Evolutionary conservation across 2,888 invertebrate genomes (phyloP), one percentile per base, ranked within the genome.

Genomic region (Aelia acuminata): DNA sequence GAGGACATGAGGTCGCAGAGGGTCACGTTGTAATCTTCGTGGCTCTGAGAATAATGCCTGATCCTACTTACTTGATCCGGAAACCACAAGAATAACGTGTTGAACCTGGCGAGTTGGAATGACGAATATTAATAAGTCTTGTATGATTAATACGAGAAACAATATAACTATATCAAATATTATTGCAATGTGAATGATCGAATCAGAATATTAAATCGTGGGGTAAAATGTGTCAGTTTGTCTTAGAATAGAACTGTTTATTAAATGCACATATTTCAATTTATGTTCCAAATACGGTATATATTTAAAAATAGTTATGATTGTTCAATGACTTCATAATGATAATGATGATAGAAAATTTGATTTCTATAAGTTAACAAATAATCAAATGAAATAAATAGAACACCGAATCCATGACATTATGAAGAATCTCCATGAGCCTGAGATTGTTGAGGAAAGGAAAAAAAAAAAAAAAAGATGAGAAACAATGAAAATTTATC

Each of bases 1-100:
- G 53, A 39, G 26, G 85, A n/a, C 53, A 85, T 85, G 49, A 87
- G 47, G 13, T 87, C 48, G 57, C 85, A 85, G 49, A 85, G 85
- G 22, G 85, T 85, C 2, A 53, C 85, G 13, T 53, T 50, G 57
- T 85, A 85, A n/a, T 39, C 57, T 0, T n/a, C 50, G 20, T 57
- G 20, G 20, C 3, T 57, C 5, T 50, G 18, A 8, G 49, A 53
- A 20, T 85, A 39, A 35, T 85, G 35, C n/a, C 20, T 57, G 22
- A 85, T 39, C 20, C 10, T 85, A 13, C 39, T 57, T 22, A 31
- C 50, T 53, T 53, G 57, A 13, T 57, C 85, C 18, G 85, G 85
- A 15, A 85, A 39, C 85, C 85, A 85, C n/a, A 85, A n/a, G 43
- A 53, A 53, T 22, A 84, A 11, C 22, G 50, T n/a, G 39, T 87